Evolutionary conservation across 2,797 vertebrate genomes (phyloP).

Genomic region (Odontamblyopus lacepedii): DNA sequence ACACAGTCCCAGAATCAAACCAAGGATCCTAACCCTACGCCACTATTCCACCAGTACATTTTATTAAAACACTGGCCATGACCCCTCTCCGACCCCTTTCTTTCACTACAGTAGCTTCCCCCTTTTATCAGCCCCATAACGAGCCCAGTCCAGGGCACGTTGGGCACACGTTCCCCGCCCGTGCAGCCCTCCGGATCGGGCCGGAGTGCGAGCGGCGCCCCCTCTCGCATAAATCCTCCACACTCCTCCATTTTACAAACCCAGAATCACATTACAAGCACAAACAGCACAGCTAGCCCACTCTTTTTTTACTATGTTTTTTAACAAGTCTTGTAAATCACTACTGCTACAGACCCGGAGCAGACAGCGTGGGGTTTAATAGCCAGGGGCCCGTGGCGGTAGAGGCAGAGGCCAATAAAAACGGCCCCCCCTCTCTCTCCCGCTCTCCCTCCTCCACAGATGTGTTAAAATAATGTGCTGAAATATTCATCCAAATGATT

Average conservation of each 20-base stretch:
- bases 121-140: no score
- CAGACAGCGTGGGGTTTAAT: conserved; percentile 94
- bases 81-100: no score
- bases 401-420: conserved; percentile 92
- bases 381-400: conserved; percentile 84
- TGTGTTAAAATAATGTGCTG: conserved; percentile 99
- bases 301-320: conserved; percentile 87
- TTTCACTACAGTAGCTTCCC: no score
- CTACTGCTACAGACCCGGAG: conserved; percentile 83
- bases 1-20: no score
- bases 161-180: no score
- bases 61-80: no score
- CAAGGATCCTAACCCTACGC: no score
- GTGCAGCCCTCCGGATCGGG: background rate
- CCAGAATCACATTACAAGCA: conserved; percentile 92
- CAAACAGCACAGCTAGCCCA: conserved; percentile 90
- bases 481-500: conserved; percentile 99
- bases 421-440: conserved; percentile 51
- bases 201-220: conserved; percentile 58
- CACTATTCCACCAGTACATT: no score
- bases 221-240: conserved; percentile 85
- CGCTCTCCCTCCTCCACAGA: conserved; percentile 67
- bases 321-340: conserved; percentile 99
- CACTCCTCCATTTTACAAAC: conserved; percentile 88
- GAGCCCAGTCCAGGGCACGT: no score